These are phyloP conservation scores for Patella depressa DNA, from an alignment of 2,888 invertebrate species.

Conservation along the genomic window DNA sequence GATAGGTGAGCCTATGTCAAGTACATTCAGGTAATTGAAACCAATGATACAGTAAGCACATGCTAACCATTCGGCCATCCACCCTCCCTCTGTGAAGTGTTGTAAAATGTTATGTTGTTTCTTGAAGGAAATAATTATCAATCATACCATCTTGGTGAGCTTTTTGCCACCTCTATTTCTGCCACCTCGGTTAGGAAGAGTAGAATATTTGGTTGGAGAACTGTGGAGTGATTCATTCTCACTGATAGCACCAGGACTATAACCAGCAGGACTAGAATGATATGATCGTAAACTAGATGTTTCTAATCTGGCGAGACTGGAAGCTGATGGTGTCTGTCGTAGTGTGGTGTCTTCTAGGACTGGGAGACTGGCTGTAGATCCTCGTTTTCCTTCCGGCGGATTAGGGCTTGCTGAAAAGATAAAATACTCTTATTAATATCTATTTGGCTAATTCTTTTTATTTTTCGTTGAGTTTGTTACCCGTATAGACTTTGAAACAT, in stretches of 20 bases:
- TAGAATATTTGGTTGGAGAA: constrained; percentile 52
- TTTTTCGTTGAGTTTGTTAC: no score
- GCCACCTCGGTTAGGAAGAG: constrained; percentile 40
- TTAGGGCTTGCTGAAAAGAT: constrained; percentile 40
- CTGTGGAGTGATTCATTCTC: constrained; percentile 37
- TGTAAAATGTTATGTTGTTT: no score
- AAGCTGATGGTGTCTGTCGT: constrained; percentile 45
- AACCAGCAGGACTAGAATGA: constrained; percentile 50
- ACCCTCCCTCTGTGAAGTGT: no score
- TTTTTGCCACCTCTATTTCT: constrained; percentile 39
- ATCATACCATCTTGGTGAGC: constrained; percentile 40
- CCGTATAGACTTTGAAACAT: no score
- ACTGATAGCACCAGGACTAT: constrained; percentile 49
- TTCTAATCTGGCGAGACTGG: constrained; percentile 54
- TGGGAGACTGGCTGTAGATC: constrained; percentile 67
- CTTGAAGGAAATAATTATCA: no score
- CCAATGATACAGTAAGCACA: no score
- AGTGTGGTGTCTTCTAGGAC: constrained; percentile 61
- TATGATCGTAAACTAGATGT: constrained; percentile 41
- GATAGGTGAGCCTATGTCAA: no score
- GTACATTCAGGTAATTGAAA: no score
- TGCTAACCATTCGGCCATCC: no score
- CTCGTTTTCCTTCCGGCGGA: constrained; percentile 55
- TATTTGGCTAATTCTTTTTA: no score
- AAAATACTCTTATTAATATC: not conserved